Evolutionary conservation across 1,140 invertebrate genomes (phyloP).

Genomic region (Aradophagus sp.): DNA sequence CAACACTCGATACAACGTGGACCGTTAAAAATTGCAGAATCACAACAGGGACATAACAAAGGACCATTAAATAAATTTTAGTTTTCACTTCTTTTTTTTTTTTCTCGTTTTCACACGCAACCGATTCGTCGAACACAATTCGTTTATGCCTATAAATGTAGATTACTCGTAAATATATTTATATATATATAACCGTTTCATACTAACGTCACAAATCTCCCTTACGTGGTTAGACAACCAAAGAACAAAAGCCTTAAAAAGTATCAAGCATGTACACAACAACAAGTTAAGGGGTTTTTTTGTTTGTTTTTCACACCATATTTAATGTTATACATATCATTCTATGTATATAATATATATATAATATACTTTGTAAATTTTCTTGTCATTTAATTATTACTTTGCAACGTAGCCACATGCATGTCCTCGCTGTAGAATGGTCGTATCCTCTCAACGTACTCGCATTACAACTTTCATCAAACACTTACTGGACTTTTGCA

Average conservation of each 20-base stretch:
- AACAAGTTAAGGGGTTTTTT: conserved; percentile 55
- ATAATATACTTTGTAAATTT: conserved; percentile 46
- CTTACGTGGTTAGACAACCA: conserved; percentile 50
- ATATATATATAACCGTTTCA: conserved; percentile 62
- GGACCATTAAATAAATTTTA: conserved; percentile 29
- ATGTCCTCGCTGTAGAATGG: conserved; percentile 39
- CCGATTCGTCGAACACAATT: conserved; percentile 61
- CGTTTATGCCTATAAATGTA: conserved; percentile 31
- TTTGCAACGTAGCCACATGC: conserved; percentile 64
- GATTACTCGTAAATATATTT: too few species aligned
- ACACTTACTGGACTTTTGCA: conserved; percentile 36
- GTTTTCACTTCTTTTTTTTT: background rate
- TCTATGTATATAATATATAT: too few species aligned
- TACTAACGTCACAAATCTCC: conserved; percentile 66
- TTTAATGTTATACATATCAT: conserved; percentile 46
- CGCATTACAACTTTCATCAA: conserved; percentile 41
- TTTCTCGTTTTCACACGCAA: conserved; percentile 60
- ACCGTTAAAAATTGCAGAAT: conserved; percentile 43
- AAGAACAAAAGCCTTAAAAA: conserved; percentile 60
- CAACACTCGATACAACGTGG: conserved; percentile 45
- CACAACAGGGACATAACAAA: conserved; percentile 26
- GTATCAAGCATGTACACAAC: conserved; percentile 63
- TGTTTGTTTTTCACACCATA: conserved; percentile 58
- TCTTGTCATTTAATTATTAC: conserved; percentile 44
- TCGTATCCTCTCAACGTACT: conserved; percentile 6